Evolutionary conservation across 2,888 invertebrate species (phyloP).

Genomic region (Xylocampa areola): DNA sequence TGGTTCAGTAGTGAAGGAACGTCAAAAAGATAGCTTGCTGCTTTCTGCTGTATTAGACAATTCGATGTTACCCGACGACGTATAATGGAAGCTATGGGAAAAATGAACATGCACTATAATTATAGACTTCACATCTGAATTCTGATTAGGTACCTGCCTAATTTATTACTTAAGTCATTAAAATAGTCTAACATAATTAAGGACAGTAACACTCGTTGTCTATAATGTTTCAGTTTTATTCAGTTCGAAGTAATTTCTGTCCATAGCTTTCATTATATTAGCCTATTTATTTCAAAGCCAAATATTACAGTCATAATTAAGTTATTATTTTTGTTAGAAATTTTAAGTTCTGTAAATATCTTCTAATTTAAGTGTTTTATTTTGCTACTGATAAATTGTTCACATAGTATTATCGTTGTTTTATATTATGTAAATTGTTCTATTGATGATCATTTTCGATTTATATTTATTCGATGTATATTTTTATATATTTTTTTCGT

Average conservation of each 20-base stretch:
- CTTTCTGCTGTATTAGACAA: constrained; percentile 73
- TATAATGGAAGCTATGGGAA: constrained; percentile 87
- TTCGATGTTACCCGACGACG: constrained; percentile 89
- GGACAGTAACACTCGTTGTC: constrained; percentile 11
- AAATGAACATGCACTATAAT: constrained; percentile 59
- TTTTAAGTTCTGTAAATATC: constrained; percentile 88
- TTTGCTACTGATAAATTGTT: constrained; percentile 79
- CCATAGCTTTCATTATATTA: constrained; percentile 88
- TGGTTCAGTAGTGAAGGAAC: constrained; percentile 86
- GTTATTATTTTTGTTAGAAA: constrained; percentile 82
- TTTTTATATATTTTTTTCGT: constrained; percentile 78
- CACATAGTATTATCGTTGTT: constrained; percentile 88
- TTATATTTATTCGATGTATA: constrained; percentile 86
- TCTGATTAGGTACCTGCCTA: constrained; percentile 22
- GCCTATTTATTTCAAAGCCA: constrained; percentile 89
- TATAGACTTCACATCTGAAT: constrained; percentile 44
- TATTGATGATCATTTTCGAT: constrained; percentile 74
- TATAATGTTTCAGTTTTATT: constrained; percentile 20
- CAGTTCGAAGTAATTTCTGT: constrained; percentile 53
- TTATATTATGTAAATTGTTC: constrained; percentile 85
- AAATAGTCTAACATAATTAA: constrained; percentile 8
- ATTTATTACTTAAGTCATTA: constrained; percentile 7
- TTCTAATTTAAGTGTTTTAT: constrained; percentile 83
- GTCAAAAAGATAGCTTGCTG: constrained; percentile 84
- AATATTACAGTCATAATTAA: constrained; percentile 89